Base-by-base conservation (phyloP, 2,113 vertebrate genomes). In the Epinephelus cyanopodus region DNA sequence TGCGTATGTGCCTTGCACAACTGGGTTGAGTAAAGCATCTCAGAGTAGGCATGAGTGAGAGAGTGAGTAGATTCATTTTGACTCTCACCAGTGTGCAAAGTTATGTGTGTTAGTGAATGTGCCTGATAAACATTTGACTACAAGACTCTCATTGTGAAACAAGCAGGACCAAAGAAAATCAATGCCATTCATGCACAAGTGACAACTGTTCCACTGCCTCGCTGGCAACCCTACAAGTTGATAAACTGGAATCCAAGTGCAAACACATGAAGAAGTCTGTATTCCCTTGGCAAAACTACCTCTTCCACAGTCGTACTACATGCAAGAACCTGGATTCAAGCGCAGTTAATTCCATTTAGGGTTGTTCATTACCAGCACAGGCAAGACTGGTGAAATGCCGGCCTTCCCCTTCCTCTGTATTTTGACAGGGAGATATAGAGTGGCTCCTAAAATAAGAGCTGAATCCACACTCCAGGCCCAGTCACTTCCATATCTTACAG, bases 381-480 rank as follows among this genome's bases (percentile, higher is more conserved):
- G 53, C 75, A 65, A 75, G 52, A 83, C 65, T 78, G 66, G 69
- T 78, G 74, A 86, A 81, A 78, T 6, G 9, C 25, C 53, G 61
- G 68, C 77, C 79, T 86, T 88, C 73, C 57, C 47, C 62, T 87
- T 85, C 80, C 81, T 69, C 73, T 84, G 72, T 79, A 84, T 79
- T 89, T 74, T 92, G 89, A 90, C 83, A 86, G 76, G 73, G 77
- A 91, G 84, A 92, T 91, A 92, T 82, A 89, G 83, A 45, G 79
- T 67, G 74, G 77, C 83, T 90, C 67, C 87, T 89, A 92, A 90
- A 94, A 92, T 92, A 94, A 92, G 77, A 91, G 92, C 91, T 90
- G 91, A 92, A 81, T 94, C 86, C 83, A 91, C 91, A 93, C 82
- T 92, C 82, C 60, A 27, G 67, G 58, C 76, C 58, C 66, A 87